Evolutionary conservation across 2,888 invertebrate species (phyloP).

Genomic region (Patella depressa): DNA sequence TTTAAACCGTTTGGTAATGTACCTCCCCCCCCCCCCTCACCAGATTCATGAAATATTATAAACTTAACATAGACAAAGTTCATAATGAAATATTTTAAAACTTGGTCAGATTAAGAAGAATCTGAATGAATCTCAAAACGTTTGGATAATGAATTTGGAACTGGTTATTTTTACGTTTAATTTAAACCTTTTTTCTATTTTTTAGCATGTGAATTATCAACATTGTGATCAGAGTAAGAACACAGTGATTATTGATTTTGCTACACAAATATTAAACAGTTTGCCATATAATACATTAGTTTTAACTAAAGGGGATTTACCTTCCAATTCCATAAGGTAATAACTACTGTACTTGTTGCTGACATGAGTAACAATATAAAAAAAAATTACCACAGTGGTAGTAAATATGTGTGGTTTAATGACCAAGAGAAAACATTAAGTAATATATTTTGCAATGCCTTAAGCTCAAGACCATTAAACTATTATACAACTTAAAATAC

Average conservation of each 20-base stretch:
- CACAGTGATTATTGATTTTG: slow-evolving; percentile 63
- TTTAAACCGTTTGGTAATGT: too few species aligned
- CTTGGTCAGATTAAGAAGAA: too few species aligned
- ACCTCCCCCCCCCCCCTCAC: too few species aligned
- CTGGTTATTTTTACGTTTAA: background rate
- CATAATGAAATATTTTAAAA: too few species aligned
- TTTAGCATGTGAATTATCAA: slow-evolving; percentile 48
- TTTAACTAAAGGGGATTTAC: slow-evolving; percentile 66
- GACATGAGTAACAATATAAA: background rate
- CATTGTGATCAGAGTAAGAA: slow-evolving; percentile 62
- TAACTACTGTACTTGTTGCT: background rate
- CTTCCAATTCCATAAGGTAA: slow-evolving; percentile 65
- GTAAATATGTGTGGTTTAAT: slow-evolving; percentile 3
- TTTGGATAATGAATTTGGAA: too few species aligned
- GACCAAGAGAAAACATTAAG: too few species aligned
- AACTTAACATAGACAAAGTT: too few species aligned
- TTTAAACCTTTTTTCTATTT: slow-evolving; percentile 17
- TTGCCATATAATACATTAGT: slow-evolving; percentile 62
- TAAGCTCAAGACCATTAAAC: too few species aligned
- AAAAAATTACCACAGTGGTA: background rate
- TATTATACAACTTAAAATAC: too few species aligned
- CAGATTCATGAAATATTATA: too few species aligned
- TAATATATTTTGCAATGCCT: background rate
- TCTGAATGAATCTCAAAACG: too few species aligned
- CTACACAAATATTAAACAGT: slow-evolving; percentile 47